phyloP scores from a whole-genome alignment of 2,888 invertebrate genomes.

The Trissolcus brochymenae region DNA sequence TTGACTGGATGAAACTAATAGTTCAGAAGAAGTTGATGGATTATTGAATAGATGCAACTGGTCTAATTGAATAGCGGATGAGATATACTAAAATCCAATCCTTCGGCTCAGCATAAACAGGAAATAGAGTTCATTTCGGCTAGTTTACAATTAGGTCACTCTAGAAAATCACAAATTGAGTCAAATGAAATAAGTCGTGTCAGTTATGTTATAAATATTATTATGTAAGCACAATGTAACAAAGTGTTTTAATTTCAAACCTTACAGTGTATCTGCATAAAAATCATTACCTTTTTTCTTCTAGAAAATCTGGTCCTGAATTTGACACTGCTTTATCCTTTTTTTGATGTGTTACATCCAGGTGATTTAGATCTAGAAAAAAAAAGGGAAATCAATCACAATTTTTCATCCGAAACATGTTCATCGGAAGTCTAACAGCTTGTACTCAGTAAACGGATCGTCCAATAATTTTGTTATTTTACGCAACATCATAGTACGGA shows the following conservation, averaged over 20 bases:
- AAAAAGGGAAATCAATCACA: too few relatives aligned
- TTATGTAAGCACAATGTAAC: too few relatives aligned
- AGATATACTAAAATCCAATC: neutral
- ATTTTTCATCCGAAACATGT: too few relatives aligned
- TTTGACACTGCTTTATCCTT: too few relatives aligned
- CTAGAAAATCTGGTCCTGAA: too few relatives aligned
- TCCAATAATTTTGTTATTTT: conserved; percentile 32
- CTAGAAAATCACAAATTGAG: too few relatives aligned
- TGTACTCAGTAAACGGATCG: conserved; percentile 40
- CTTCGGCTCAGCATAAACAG: neutral
- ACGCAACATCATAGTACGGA: conserved; percentile 21
- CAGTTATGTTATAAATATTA: too few relatives aligned
- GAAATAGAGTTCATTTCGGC: neutral
- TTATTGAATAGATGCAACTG: conserved; percentile 6
- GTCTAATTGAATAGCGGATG: conserved; percentile 9
- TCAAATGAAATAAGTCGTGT: too few relatives aligned
- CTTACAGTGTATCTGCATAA: too few relatives aligned
- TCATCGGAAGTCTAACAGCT: conserved; percentile 1
- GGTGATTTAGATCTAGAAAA: conserved; percentile 32
- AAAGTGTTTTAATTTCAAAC: too few relatives aligned
- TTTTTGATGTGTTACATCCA: neutral
- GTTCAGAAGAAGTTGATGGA: conserved; percentile 16
- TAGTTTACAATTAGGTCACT: too few relatives aligned
- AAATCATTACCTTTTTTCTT: too few relatives aligned
- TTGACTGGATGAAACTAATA: neutral